Conservation (phyloP, 2,888 invertebrate genomes). For the Furcula furcula region DNA sequence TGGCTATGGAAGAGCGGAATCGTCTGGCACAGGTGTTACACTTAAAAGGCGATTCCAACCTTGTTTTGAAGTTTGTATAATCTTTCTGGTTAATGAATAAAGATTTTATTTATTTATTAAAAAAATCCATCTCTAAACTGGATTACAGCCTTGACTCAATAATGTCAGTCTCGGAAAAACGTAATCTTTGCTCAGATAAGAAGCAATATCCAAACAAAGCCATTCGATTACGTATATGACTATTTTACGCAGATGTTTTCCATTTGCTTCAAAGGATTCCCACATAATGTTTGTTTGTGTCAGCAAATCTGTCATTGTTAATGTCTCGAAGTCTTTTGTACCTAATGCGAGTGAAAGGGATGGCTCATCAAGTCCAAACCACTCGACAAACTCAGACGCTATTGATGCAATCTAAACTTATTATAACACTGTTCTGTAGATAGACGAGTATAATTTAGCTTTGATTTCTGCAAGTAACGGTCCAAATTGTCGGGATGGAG, state of each 20-base stretch:
- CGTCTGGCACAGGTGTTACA: too few species aligned
- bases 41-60: not conserved
- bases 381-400: conserved; percentile 11
- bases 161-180: conserved; percentile 10
- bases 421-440: conserved; percentile 11
- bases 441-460: conserved; percentile 23
- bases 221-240: not conserved
- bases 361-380: conserved; percentile 2
- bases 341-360: conserved; percentile 2
- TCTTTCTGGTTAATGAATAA: not conserved
- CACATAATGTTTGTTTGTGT: not conserved
- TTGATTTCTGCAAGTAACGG: conserved; percentile 37
- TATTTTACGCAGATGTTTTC: not conserved
- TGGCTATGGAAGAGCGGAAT: too few species aligned
- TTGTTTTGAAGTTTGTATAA: not conserved
- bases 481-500: conserved; percentile 28
- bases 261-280: not conserved
- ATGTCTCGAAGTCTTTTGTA: conserved; percentile 1
- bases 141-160: conserved; percentile 16
- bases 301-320: conserved; percentile 3
- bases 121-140: conserved; percentile 6
- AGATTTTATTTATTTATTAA: not conserved
- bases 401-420: conserved; percentile 17
- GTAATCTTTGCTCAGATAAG: conserved; percentile 12
- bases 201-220: conserved; percentile 17